Evolutionary conservation across 2,888 invertebrate genomes (phyloP).

Genomic region (Artemia sp.): DNA sequence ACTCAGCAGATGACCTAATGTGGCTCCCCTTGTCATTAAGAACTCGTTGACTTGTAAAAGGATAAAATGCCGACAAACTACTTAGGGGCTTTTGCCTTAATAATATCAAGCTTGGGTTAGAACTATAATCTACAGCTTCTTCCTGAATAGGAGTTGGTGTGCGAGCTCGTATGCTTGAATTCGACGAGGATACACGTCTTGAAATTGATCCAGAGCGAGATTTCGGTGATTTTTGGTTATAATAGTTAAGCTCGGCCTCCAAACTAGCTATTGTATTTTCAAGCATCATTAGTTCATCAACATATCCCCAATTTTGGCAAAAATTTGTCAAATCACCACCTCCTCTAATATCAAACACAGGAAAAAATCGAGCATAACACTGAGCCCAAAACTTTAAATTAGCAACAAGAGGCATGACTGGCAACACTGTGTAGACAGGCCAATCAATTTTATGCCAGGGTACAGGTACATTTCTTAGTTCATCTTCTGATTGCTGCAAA

Average conservation of each 20-base stretch:
- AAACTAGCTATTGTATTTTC: slow-evolving; percentile 1
- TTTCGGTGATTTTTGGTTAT: slow-evolving; percentile 13
- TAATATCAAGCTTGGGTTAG: slow-evolving; percentile 9
- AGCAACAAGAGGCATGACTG: slow-evolving; percentile 35
- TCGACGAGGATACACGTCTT: slow-evolving; percentile 1
- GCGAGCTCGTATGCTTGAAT: slow-evolving; percentile 4
- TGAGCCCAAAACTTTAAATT: slow-evolving; percentile 61
- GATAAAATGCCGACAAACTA: slow-evolving; percentile 7
- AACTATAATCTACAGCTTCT: slow-evolving; percentile 5
- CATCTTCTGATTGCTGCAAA: slow-evolving; percentile 1
- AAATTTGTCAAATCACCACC: slow-evolving; percentile 41
- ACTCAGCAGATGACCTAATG: not conserved
- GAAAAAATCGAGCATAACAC: slow-evolving; percentile 77
- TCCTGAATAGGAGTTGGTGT: slow-evolving; percentile 7
- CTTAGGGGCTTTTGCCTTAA: not conserved
- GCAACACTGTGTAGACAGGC: slow-evolving; percentile 22
- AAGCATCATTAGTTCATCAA: not conserved
- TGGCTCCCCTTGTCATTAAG: not conserved
- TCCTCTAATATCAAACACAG: slow-evolving; percentile 54
- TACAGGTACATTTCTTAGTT: slow-evolving; percentile 8
- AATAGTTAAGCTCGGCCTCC: not conserved
- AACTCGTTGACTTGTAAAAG: slow-evolving; percentile 1
- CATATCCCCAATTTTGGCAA: slow-evolving; percentile 27
- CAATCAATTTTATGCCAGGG: slow-evolving; percentile 34
- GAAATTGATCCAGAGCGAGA: slow-evolving; percentile 2